A percentile compares a stretch with the other conserved stretches of the same genome.
Evolutionary conservation across 2,113 vertebrate species (phyloP).

Genomic region (Tachysurus fulvidraco): DNA sequence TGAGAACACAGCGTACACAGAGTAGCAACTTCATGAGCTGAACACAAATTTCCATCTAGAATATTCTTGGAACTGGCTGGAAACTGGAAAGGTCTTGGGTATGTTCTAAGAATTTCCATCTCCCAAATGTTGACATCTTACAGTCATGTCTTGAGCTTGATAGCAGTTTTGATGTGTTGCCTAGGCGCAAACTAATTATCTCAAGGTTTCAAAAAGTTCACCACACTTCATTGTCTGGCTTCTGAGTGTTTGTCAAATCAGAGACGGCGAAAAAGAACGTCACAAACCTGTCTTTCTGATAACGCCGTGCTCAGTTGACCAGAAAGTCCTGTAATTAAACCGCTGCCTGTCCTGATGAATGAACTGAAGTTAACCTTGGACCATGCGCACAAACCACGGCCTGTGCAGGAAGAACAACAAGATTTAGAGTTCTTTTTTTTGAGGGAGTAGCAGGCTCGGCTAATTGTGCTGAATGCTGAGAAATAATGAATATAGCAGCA

Average conservation of each 20-base stretch:
- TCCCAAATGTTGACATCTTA: conserved; percentile 14
- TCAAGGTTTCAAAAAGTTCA: conserved; percentile 22
- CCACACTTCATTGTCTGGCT: conserved; percentile 13
- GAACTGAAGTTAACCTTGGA: conserved; percentile 49
- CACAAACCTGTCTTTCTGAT: conserved; percentile 40
- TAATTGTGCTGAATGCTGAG: conserved; percentile 49
- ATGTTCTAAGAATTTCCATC: neutral
- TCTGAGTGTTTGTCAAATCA: conserved; percentile 21
- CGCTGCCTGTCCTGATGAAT: conserved; percentile 50
- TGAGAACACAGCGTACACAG: neutral
- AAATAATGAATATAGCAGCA: conserved; percentile 55
- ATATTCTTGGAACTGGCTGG: neutral
- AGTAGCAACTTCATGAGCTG: neutral
- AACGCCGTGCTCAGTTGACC: conserved; percentile 59
- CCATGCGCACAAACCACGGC: neutral
- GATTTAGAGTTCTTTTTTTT: conserved; percentile 41
- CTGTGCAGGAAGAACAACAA: conserved; percentile 17
- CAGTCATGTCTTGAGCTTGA: conserved; percentile 27
- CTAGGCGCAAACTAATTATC: conserved; percentile 36
- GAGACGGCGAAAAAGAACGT: conserved; percentile 17
- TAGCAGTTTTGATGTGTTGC: conserved; percentile 32
- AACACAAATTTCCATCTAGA: neutral
- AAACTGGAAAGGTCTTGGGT: neutral
- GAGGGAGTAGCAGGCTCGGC: conserved; percentile 41
- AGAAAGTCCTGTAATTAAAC: conserved; percentile 64